phyloP scores from a whole-genome alignment of 2,113 vertebrate species.

The Neotoma lepida region DNA sequence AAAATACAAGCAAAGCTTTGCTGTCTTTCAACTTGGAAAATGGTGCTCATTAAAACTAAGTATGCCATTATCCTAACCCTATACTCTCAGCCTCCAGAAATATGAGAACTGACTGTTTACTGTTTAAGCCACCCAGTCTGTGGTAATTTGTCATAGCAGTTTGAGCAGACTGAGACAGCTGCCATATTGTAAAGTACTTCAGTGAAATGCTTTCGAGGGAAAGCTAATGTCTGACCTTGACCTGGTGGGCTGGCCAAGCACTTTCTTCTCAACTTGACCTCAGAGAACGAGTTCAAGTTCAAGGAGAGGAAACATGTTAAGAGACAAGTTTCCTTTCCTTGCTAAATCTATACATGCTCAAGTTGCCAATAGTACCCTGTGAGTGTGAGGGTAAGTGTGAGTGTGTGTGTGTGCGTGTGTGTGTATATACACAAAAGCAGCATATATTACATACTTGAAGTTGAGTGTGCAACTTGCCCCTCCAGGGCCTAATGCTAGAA shows the following conservation, averaged over 20 bases:
- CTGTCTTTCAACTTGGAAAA: background rate
- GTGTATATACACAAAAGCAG: background rate
- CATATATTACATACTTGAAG: fast-evolving
- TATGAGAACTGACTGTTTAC: background rate
- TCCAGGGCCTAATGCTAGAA: background rate
- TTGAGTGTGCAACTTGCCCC: fast-evolving
- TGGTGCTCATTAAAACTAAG: background rate
- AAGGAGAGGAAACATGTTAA: background rate
- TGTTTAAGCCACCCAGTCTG: background rate
- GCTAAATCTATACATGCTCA: background rate
- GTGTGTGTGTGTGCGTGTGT: background rate
- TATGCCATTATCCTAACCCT: background rate
- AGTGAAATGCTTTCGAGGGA: background rate
- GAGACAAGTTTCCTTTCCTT: background rate
- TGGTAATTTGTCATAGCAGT: background rate
- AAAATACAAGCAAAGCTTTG: background rate
- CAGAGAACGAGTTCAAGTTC: background rate
- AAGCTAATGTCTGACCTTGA: background rate
- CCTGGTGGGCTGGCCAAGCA: background rate
- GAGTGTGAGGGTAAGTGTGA: no score
- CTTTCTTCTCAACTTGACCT: background rate
- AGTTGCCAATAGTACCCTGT: background rate
- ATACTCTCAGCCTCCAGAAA: background rate
- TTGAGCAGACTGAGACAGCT: background rate
- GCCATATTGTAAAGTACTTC: background rate